These are phyloP conservation scores for Apamea monoglypha DNA, from an alignment of 2,888 invertebrate genomes.

Conservation along the genomic window DNA sequence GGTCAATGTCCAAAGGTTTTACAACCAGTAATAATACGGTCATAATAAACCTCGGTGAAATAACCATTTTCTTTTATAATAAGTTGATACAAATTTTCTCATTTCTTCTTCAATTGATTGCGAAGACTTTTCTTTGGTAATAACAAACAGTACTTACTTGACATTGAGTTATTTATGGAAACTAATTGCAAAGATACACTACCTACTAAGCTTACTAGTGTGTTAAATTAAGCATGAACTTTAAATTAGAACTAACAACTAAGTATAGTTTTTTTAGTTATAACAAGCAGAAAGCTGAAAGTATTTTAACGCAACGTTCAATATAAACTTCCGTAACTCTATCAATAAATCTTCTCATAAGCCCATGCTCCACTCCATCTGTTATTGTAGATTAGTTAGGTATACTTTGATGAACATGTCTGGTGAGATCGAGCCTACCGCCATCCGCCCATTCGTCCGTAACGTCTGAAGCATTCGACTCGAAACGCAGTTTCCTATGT, in stretches of 20 bases:
- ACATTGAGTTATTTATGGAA: not conserved
- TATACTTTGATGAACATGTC: constrained; percentile 45
- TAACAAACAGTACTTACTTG: no score
- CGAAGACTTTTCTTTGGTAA: constrained; percentile 1
- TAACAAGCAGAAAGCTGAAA: constrained; percentile 3
- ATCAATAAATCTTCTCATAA: not conserved
- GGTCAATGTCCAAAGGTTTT: constrained; percentile 51
- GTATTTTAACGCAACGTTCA: not conserved
- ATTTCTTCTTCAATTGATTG: constrained; percentile 17
- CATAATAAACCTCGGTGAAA: constrained; percentile 13
- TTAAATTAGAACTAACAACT: constrained; percentile 7
- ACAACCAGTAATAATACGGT: constrained; percentile 12
- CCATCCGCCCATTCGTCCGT: constrained; percentile 69
- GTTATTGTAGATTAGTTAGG: not conserved
- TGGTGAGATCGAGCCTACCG: constrained; percentile 64
- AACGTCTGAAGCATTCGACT: constrained; percentile 74
- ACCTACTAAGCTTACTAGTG: constrained; percentile 8
- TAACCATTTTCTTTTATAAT: constrained; percentile 8
- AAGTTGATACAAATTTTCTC: constrained; percentile 1
- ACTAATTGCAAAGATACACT: not conserved
- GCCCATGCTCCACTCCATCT: not conserved
- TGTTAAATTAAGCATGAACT: constrained; percentile 18
- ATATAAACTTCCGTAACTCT: not conserved
- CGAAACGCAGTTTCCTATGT: constrained; percentile 78
- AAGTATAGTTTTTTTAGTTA: not conserved